Evolutionary conservation across 2,113 vertebrate species (phyloP), one percentile per base, ranked within the genome.

Genomic region (Circaetus cinerascens): DNA sequence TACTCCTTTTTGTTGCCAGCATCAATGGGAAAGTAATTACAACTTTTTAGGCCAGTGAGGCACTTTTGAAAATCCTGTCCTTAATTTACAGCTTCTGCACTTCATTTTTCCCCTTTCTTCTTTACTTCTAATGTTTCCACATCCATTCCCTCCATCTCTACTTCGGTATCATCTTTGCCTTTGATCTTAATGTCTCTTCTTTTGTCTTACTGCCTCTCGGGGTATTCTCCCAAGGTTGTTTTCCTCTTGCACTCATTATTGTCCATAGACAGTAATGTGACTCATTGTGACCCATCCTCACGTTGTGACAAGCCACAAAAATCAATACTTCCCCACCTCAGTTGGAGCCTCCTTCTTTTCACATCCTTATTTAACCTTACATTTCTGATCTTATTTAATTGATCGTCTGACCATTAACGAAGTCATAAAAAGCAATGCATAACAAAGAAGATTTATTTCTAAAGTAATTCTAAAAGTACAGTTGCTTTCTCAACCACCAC

Each of bases 11-110:
- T 68, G 10, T 93, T 96, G 71, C 59, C 76, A 78, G 55, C 63
- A 57, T 80, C 59, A 95, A 3, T 86, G 50, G 41, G 23, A 92
- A 95, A 77, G 30, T 73, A 93, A 90, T 86, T 92, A 40, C 41
- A 88, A 63, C 9, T 36, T 86, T 66, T 90, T 66, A 76, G 67
- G 72, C n/a, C 21, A 64, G 16, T 19, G 20, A 90, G 30, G 11
- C 18, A 62, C 40, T 93, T 94, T 5, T 83, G 81, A 82, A 92
- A 90, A 63, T 69, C 55, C 26, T 62, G 23, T 63, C 26, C 71
- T 92, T 90, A 46, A 64, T 90, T 76, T 86, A 66, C 55, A 73
- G 32, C 26, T 83, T 88, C 67, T 92, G 63, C 23, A 64, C 71
- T 76, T 71, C 2, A 32, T 89, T 81, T 80, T 7, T 10, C 4